Conservation (phyloP, 2,113 vertebrate genomes). For the Tiliqua scincoides region DNA sequence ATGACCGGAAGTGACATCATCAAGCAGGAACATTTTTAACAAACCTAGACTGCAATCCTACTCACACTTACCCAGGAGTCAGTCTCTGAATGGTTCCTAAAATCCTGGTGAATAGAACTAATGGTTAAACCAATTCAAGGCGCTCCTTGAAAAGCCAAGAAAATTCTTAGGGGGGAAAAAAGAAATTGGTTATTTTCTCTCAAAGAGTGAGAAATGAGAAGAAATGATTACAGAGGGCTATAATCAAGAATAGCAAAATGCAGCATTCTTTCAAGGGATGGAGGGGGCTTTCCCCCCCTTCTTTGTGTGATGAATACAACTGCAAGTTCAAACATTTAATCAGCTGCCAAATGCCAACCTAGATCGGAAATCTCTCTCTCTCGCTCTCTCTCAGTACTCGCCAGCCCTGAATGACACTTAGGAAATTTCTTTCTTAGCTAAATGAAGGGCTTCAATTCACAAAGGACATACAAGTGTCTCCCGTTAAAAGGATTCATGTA, state of each 20-base stretch:
- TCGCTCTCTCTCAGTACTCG: conserved; percentile 46
- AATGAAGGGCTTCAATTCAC: conserved; percentile 41
- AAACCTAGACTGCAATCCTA: too few species aligned
- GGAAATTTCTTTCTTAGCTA: conserved; percentile 59
- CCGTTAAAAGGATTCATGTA: conserved; percentile 30
- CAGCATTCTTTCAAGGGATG: conserved; percentile 28
- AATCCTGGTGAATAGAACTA: conserved; percentile 21
- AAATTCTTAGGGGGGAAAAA: conserved; percentile 30
- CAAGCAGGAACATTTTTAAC: too few species aligned
- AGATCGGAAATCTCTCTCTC: conserved; percentile 15
- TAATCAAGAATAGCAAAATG: conserved; percentile 58
- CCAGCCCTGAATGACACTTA: conserved; percentile 47
- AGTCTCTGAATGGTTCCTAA: conserved; percentile 41
- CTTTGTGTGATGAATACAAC: conserved; percentile 40
- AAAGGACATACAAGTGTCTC: conserved; percentile 34
- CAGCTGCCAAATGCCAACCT: conserved; percentile 59
- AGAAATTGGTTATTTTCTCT: conserved; percentile 46
- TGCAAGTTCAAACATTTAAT: conserved; percentile 38
- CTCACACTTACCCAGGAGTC: too few species aligned
- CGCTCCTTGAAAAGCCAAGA: conserved; percentile 1
- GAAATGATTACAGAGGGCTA: conserved; percentile 31
- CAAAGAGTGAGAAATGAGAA: conserved; percentile 2
- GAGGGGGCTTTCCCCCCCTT: conserved; percentile 38
- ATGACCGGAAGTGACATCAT: too few species aligned
- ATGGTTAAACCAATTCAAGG: conserved; percentile 38